Evolutionary conservation across 2,797 vertebrate genomes (phyloP).

Genomic region (Xerus rutilus): DNA sequence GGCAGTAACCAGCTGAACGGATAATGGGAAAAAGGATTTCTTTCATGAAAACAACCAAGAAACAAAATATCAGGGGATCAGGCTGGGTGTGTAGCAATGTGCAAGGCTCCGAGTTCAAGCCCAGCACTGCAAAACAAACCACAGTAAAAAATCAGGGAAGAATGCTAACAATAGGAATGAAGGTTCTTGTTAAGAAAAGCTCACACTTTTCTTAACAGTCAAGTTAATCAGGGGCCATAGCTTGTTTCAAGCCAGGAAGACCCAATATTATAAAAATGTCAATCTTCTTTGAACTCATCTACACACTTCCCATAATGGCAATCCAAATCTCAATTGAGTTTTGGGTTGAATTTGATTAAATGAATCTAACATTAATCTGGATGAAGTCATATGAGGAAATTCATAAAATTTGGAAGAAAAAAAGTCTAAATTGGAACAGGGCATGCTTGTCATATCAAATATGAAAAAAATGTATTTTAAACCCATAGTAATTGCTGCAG

Average conservation of each 20-base stretch:
- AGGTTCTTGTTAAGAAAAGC: not conserved
- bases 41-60: conserved; percentile 38
- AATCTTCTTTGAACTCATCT: not conserved
- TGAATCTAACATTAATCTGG: conserved; percentile 51
- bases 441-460: conserved; percentile 30
- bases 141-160: not conserved
- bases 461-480: conserved; percentile 62
- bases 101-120: too few relatives aligned
- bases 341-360: conserved; percentile 60
- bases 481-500: not conserved
- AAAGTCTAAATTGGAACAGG: conserved; percentile 14
- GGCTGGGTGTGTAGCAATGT: too few relatives aligned
- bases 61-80: not conserved
- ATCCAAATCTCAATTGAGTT: conserved; percentile 61
- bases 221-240: not conserved
- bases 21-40: conserved; percentile 9
- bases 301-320: not conserved
- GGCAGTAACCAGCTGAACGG: conserved; percentile 31
- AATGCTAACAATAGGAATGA: not conserved
- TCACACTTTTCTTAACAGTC: not conserved
- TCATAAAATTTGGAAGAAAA: not conserved
- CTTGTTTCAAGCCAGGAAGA: conserved; percentile 28
- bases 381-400: conserved; percentile 51
- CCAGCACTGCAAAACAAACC: not conserved
- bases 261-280: not conserved